A percentile compares a stretch with the other conserved stretches of the same genome.
Conservation (phyloP, 2,797 vertebrate species). For the Cuculus canorus region DNA sequence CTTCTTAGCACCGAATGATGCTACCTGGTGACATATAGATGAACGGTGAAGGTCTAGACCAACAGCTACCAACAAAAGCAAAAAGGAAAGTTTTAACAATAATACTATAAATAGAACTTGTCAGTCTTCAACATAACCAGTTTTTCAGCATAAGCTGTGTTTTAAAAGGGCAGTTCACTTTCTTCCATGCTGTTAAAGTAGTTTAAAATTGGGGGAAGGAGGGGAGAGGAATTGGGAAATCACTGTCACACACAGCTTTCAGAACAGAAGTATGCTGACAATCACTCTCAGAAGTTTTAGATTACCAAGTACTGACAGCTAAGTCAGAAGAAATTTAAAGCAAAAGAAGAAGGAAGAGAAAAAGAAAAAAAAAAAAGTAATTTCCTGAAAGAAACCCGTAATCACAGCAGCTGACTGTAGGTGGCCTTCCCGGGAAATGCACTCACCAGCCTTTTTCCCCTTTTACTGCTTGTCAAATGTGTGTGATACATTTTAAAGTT, state of each 20-base stretch:
- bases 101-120: neutral
- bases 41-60: neutral
- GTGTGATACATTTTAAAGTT: neutral
- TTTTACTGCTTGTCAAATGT: neutral
- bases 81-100: neutral
- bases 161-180: neutral
- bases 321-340: neutral
- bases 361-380: neutral
- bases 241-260: neutral
- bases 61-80: neutral
- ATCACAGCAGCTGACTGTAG: neutral
- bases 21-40: neutral
- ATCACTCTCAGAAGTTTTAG: neutral
- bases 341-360: rapidly evolving
- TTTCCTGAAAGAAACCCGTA: neutral
- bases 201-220: rapidly evolving
- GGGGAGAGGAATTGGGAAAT: rapidly evolving
- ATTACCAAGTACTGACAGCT: neutral
- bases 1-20: neutral
- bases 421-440: neutral
- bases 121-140: neutral
- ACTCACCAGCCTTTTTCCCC: neutral
- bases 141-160: neutral
- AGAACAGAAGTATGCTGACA: neutral
- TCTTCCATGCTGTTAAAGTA: neutral